Percentiles rank a stretch among this genome's conserved stretches.
Conservation (phyloP, 2,797 vertebrate species). For the Coccyzus lansbergi region DNA sequence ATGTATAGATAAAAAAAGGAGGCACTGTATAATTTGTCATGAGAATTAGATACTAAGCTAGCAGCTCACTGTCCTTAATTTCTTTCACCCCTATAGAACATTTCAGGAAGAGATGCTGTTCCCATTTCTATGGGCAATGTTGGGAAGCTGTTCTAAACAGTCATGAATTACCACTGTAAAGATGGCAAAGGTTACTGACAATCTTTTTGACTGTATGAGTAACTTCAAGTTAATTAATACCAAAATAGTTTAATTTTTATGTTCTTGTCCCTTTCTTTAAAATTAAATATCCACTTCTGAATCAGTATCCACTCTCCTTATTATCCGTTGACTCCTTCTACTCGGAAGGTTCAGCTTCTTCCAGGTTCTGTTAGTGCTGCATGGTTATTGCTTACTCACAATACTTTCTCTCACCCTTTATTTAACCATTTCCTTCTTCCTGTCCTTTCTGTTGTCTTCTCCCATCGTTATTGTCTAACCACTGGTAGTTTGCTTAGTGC, state of each 20-base stretch:
- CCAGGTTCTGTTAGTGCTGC: neutral
- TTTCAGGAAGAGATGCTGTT: neutral
- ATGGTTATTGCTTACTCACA: neutral
- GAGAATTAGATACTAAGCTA: neutral
- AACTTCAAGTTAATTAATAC: neutral
- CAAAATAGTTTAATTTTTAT: neutral
- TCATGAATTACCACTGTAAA: neutral
- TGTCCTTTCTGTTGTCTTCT: neutral
- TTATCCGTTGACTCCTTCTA: neutral
- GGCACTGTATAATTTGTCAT: neutral
- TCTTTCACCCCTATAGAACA: neutral
- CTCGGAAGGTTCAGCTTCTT: neutral
- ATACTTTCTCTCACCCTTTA: neutral
- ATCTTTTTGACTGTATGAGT: neutral
- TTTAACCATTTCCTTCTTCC: neutral
- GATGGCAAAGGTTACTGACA: neutral
- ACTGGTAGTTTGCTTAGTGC: accelerated
- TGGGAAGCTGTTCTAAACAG: neutral
- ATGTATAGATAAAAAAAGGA: neutral
- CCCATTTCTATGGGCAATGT: neutral
- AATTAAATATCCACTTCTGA: neutral
- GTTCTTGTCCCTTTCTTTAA: neutral
- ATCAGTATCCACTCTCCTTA: neutral
- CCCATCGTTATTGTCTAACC: neutral
- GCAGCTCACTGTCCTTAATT: neutral